Percentiles rank a stretch among this genome's conserved stretches.
Evolutionary conservation across 2,797 vertebrate species (phyloP).

Genomic region (Cossypha niveicapilla): DNA sequence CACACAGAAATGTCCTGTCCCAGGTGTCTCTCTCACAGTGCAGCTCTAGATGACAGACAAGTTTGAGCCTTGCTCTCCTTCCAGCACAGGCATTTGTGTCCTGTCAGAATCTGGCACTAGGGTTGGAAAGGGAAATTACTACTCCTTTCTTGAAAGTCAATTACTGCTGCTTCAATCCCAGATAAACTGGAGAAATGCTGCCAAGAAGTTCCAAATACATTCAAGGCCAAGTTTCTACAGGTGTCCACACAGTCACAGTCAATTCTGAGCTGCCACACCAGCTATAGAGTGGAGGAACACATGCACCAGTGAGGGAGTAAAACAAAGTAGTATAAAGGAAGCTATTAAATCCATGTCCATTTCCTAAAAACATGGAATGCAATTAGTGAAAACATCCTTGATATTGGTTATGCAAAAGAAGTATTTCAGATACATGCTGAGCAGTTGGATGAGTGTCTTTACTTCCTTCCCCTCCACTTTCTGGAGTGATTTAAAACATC

Average conservation of each 20-base stretch:
- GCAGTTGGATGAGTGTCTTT: neutral
- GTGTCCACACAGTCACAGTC: neutral
- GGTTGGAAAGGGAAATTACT: constrained; percentile 17
- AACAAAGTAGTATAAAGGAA: neutral
- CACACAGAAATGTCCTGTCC: neutral
- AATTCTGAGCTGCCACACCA: neutral
- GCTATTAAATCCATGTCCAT: neutral
- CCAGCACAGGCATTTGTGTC: neutral
- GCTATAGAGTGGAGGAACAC: accelerated
- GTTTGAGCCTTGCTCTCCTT: neutral
- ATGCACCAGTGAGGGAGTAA: neutral
- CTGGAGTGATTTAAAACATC: constrained; percentile 17
- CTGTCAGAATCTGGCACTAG: neutral
- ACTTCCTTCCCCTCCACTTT: constrained; percentile 31
- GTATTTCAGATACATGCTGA: constrained; percentile 27
- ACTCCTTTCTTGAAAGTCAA: constrained; percentile 13
- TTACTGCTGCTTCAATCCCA: constrained; percentile 13
- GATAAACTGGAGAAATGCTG: constrained; percentile 6
- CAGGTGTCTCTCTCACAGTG: neutral
- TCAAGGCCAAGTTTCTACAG: constrained; percentile 46
- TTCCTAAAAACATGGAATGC: constrained; percentile 6
- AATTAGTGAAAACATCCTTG: constrained; percentile 5
- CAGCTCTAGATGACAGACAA: neutral
- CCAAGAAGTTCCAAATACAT: neutral
- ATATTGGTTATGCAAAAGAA: neutral